Evolutionary conservation across 2,797 vertebrate genomes (phyloP), one percentile per base, ranked within the genome.

Genomic region (Amphiprion clarkii): DNA sequence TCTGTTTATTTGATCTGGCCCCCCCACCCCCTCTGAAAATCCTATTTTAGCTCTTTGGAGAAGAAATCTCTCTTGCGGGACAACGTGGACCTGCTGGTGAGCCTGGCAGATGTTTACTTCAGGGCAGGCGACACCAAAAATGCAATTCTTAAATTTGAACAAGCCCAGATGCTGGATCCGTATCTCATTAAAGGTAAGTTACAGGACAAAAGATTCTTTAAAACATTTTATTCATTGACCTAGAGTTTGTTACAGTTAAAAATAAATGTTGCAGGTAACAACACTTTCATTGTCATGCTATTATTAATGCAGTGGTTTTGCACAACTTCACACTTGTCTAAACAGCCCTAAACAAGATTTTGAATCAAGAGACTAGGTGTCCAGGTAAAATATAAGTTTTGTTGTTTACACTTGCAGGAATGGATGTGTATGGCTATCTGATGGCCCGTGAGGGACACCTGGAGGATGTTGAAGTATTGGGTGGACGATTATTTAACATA

Each of bases 341-440:
- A 67, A 10, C 31, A 21, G 42, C 1, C 4, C 12, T 3, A n/a
- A 21, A 57, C 23, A 0, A 52, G 42, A 31, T 0, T 0, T 2
- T 1, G 59, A 48, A 17, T 4, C 2, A 5, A 2, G 2, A 17
- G 17, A 8, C 17, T 19, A 19, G 29, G 23, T 54, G 31, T 46
- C 5, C 1, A 3, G 16, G 31, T 67, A n/a, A 56, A 29, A 46
- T 46, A 46, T 6, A 7, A 14, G 3, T 53, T 58, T 1, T 64
- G 21, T 55, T 60, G 14, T 36, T 49, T 76, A 0, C 0, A 17
- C 61, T 71, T 69, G 31, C 29, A 99, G 98, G 98, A 44, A 99
- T 99, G 98, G 98, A 99, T 71, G 97, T 99, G 1, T 99, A 99
- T 13, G 98, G 98, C 19, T 99, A 99, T 79, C 95, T 99, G 54